These are phyloP conservation scores for Botrylloides violaceus DNA, from an alignment of 23 tunicate genomes.

Conservation along the genomic window DNA sequence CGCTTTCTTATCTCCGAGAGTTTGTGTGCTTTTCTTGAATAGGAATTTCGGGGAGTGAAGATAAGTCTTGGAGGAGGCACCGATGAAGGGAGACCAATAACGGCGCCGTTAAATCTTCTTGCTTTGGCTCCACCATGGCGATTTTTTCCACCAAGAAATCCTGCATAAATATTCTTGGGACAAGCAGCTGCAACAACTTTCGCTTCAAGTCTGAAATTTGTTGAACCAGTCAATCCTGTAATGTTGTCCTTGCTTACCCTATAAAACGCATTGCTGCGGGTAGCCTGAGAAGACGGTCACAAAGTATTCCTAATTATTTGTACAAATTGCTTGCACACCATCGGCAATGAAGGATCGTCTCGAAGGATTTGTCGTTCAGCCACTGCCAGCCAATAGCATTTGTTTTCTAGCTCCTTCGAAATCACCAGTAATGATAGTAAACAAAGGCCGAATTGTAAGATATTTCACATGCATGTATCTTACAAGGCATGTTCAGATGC, in stretches of 20 bases:
- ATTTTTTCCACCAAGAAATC: background rate
- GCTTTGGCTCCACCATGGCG: background rate
- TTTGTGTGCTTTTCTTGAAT: too few species aligned
- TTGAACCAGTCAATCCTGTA: background rate
- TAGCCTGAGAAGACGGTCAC: background rate
- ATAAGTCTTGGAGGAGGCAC: background rate
- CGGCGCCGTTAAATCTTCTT: background rate
- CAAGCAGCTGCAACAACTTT: background rate
- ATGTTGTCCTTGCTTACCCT: background rate
- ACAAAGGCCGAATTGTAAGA: background rate
- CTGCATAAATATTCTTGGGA: background rate
- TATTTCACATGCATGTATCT: background rate
- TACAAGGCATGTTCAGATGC: background rate
- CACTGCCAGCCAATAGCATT: background rate
- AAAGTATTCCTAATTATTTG: background rate
- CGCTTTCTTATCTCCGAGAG: too few species aligned
- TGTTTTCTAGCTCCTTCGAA: background rate
- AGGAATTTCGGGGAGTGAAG: background rate
- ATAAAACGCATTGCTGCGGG: background rate
- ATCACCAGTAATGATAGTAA: background rate
- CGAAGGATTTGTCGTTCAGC: background rate
- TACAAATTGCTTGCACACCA: background rate
- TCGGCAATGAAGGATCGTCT: background rate
- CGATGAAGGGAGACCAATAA: background rate
- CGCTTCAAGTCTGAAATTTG: background rate